These are phyloP conservation scores for Numenius arquata DNA, from an alignment of 2,113 vertebrate species.

Conservation along the genomic window DNA sequence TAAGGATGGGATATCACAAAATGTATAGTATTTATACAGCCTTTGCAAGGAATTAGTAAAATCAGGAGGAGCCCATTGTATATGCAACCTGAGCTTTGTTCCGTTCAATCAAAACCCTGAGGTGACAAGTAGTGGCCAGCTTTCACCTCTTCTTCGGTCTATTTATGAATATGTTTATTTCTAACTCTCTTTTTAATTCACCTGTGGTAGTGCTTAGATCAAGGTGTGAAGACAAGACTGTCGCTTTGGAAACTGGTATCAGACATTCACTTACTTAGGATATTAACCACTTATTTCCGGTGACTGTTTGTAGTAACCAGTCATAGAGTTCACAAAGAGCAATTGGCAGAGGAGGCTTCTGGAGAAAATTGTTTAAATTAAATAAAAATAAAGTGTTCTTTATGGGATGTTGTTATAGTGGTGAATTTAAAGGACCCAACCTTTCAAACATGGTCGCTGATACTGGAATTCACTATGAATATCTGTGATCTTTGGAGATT, in stretches of 20 bases:
- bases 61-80: not conserved
- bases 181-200: not conserved
- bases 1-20: conserved; percentile 32
- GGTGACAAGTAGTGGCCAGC: not conserved
- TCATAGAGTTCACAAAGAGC: not conserved
- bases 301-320: not conserved
- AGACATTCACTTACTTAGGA: not conserved
- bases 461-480: not conserved
- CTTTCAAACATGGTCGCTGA: not conserved
- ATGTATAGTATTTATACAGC: conserved; percentile 29
- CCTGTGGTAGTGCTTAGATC: not conserved
- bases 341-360: not conserved
- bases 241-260: not conserved
- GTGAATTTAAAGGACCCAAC: not conserved
- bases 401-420: not conserved
- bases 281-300: not conserved
- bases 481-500: not conserved
- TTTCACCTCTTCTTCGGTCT: not conserved
- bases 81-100: not conserved
- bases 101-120: not conserved
- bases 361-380: not conserved
- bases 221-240: not conserved
- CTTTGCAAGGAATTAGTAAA: not conserved
- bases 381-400: not conserved
- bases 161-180: not conserved